Percentiles rank a stretch among this genome's conserved stretches.
Conservation (phyloP, 2,888 invertebrate genomes). For the Thereva nobilitata region DNA sequence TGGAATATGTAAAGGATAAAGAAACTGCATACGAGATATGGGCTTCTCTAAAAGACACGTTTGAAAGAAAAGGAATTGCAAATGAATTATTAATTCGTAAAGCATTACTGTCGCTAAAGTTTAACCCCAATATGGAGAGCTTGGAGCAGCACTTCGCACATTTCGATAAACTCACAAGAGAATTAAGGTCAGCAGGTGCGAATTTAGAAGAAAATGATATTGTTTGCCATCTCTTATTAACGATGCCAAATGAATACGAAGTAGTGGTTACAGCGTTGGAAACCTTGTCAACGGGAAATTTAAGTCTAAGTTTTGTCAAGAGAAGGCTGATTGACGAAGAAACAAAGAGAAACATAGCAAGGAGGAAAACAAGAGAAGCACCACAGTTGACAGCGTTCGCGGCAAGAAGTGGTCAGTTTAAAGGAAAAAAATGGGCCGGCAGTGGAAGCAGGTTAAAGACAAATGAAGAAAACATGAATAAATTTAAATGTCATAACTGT, state of each 20-base stretch:
- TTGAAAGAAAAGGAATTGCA: constrained; percentile 41
- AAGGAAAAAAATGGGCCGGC: no score
- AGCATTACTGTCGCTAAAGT: constrained; percentile 38
- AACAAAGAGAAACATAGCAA: constrained; percentile 20
- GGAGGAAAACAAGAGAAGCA: background rate
- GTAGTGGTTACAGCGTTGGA: constrained; percentile 52
- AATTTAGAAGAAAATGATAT: constrained; percentile 53
- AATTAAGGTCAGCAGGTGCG: constrained; percentile 51
- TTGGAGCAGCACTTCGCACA: constrained; percentile 2
- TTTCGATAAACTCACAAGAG: constrained; percentile 51
- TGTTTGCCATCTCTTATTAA: constrained; percentile 50
- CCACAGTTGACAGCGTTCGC: background rate
- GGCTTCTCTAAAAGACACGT: constrained; percentile 41
- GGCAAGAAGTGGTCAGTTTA: no score
- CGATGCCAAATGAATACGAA: constrained; percentile 50
- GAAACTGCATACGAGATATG: constrained; percentile 45
- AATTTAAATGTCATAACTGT: background rate
- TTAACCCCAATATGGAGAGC: constrained; percentile 1
- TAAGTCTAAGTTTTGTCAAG: constrained; percentile 52
- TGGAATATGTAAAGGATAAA: constrained; percentile 47
- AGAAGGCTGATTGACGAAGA: constrained; percentile 45
- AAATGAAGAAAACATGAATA: background rate
- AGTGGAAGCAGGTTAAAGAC: background rate
- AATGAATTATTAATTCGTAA: constrained; percentile 46
- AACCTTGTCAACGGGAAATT: constrained; percentile 48